Percentiles rank a stretch among this genome's conserved stretches.
Evolutionary conservation across 2,113 vertebrate genomes (phyloP).

Genomic region (Equus quagga): DNA sequence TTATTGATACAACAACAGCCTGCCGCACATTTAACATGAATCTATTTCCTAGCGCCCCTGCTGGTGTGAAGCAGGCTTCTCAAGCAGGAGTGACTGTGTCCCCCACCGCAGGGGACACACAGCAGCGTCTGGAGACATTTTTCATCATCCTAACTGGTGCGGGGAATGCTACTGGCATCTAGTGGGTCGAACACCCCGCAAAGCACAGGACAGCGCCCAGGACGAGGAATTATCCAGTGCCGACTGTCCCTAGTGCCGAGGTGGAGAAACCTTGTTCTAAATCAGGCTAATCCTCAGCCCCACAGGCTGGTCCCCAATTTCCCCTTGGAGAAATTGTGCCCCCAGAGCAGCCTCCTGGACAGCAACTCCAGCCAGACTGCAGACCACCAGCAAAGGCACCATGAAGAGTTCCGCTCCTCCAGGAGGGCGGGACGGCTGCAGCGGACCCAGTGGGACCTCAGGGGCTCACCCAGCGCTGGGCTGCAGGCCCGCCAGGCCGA

Average conservation of each 20-base stretch:
- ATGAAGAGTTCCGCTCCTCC: background rate
- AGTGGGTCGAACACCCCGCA: background rate
- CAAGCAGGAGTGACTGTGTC: background rate
- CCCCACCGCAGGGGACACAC: rapidly evolving
- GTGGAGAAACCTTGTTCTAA: rapidly evolving
- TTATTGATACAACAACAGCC: rapidly evolving
- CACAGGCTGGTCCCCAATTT: rapidly evolving
- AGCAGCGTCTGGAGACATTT: background rate
- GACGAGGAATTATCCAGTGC: rapidly evolving
- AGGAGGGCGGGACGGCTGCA: rapidly evolving
- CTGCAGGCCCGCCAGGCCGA: rapidly evolving
- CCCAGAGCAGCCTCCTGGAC: rapidly evolving
- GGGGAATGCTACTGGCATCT: background rate
- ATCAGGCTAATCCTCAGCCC: background rate
- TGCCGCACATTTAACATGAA: background rate
- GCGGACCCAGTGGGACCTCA: rapidly evolving
- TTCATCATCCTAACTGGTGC: background rate
- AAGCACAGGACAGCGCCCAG: background rate
- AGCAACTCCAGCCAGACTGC: background rate
- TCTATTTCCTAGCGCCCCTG: background rate
- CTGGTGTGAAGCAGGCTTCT: background rate
- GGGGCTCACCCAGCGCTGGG: background rate
- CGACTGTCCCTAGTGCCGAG: rapidly evolving
- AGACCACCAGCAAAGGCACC: rapidly evolving
- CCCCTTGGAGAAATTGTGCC: background rate